These are phyloP conservation scores for Drosophila subobscura DNA, from an alignment of 1,140 invertebrate species.

Conservation along the genomic window DNA sequence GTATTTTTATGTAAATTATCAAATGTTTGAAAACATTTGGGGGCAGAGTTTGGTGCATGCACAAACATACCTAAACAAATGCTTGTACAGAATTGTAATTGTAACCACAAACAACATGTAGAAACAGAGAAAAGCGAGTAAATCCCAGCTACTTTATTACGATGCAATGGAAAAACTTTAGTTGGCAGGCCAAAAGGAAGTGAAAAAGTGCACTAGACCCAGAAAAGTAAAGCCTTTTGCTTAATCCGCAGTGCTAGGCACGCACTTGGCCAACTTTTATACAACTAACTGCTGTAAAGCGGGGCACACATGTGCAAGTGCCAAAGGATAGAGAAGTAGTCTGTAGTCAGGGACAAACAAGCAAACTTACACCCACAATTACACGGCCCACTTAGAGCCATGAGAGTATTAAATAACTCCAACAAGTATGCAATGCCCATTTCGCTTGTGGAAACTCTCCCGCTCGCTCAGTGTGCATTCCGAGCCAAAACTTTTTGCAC, in stretches of 20 bases:
- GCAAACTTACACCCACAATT: conserved; percentile 62
- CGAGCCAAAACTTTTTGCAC: conserved; percentile 49
- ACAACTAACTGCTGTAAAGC: conserved; percentile 71
- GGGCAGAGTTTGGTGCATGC: too few species aligned
- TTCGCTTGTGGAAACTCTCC: conserved; percentile 6
- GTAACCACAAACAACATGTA: conserved; percentile 18
- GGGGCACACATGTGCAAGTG: conserved; percentile 13
- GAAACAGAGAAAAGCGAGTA: conserved; percentile 10
- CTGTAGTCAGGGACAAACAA: background rate
- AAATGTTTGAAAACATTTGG: too few species aligned
- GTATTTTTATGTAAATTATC: too few species aligned
- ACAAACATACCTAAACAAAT: too few species aligned
- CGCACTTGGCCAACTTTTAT: conserved; percentile 70
- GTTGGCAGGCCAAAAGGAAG: conserved; percentile 15
- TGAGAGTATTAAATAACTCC: conserved; percentile 78
- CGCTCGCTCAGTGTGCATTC: conserved; percentile 32
- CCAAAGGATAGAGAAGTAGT: conserved; percentile 8
- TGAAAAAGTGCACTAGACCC: conserved; percentile 2
- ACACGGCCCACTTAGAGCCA: conserved; percentile 65
- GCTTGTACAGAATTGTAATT: conserved; percentile 28
- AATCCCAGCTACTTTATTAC: conserved; percentile 67
- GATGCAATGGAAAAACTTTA: conserved; percentile 52
- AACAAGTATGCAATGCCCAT: conserved; percentile 69
- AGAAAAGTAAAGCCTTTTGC: conserved; percentile 45
- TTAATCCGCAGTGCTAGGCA: conserved; percentile 42